Base-by-base conservation (phyloP, 2,113 vertebrate species). In the Pteruthius melanotis region DNA sequence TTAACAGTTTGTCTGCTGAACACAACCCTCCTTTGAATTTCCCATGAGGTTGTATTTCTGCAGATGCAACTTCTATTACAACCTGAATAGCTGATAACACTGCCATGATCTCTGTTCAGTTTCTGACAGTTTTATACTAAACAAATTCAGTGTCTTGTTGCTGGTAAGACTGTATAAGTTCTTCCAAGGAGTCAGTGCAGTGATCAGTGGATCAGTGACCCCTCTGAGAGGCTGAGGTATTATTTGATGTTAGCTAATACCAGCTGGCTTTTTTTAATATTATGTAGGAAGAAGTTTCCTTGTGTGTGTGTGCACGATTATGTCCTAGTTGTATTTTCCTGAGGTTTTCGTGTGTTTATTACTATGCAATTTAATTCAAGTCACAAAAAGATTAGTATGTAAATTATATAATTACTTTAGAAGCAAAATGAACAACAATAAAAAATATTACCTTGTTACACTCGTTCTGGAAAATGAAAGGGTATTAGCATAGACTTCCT, bases 311-410 rank as follows among this genome's bases (percentile, higher is more conserved):
- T 50, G 35, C 47, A 59, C 2, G 2, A 77, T 9, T 26, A 45
- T 50, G 16, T 92, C 45, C 30, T 91, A 56, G n/a, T 56, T 71
- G 12, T 52, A 37, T 91, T 82, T 93, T 82, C 52, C 14, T 40
- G 65, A 90, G 28, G 7, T 83, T 94, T 85, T 91, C 9, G 13
- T 76, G 30, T 83, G 56, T 94, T 92, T 77, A 35, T 85, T 56
- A 63, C 15, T 52, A 35, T 30, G 24, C 31, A 52, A 88, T 94
- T 74, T 94, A 90, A 94, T 93, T 93, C 90, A 54, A 93, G 56
- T 96, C 79, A 75, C 68, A 96, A 52, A 75, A 92, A 95, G 24
- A 87, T 96, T 88, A 74, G 14, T 83, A 93, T 90, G 83, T 70
- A 90, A 88, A 92, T 93, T n/a, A 42, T 33, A 47, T 77, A 77